Percentiles rank a stretch among this genome's conserved stretches.
These are phyloP conservation scores for Pachyramphus minor DNA, from an alignment of 2,113 vertebrate genomes.

Conservation along the genomic window DNA sequence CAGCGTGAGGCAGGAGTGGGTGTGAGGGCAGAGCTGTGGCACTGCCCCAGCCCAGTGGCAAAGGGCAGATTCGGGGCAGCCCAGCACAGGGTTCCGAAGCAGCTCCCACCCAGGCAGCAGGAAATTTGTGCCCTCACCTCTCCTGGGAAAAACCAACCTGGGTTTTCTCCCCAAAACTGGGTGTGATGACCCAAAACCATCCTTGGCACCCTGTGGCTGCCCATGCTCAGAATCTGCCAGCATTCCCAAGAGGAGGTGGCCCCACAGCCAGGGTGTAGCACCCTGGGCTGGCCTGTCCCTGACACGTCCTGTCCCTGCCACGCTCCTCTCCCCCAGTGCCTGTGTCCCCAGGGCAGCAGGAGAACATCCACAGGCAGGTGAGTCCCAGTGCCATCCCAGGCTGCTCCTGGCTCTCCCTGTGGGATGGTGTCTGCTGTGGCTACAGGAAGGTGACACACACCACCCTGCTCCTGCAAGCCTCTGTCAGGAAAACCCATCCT, in stretches of 20 bases:
- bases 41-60: not conserved
- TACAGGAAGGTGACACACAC: not conserved
- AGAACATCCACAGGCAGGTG: fast-evolving
- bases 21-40: not conserved
- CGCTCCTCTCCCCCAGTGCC: fast-evolving
- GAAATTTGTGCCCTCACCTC: not conserved
- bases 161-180: not conserved
- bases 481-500: not conserved
- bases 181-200: not conserved
- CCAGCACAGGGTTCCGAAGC: not conserved
- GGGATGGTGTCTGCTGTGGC: not conserved
- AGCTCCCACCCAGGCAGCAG: not conserved
- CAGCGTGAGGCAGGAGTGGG: not conserved
- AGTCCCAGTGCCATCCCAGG: not conserved
- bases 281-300: not conserved
- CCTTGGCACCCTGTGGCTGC: not conserved
- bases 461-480: fast-evolving
- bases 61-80: not conserved
- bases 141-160: not conserved
- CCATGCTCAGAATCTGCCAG: not conserved
- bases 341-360: not conserved
- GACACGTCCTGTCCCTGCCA: fast-evolving
- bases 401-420: not conserved
- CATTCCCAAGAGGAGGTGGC: not conserved
- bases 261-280: fast-evolving